Conservation (phyloP, 2,888 invertebrate species). For the Ganaspis brasiliensis region DNA sequence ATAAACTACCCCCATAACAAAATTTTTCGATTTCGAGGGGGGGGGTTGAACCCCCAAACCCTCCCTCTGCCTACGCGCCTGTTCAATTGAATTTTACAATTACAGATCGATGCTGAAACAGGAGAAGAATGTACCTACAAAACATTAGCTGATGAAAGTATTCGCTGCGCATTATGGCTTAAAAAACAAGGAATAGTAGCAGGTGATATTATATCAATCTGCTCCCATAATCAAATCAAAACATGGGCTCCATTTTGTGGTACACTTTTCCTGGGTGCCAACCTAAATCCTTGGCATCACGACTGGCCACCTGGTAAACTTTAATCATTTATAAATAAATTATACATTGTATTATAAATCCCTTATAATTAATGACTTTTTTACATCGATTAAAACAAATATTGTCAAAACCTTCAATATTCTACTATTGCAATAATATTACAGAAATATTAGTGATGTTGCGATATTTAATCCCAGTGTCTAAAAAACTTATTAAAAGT, state of each 20-base stretch:
- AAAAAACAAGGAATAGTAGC: constrained; percentile 37
- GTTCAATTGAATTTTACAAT: no score
- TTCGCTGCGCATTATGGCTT: constrained; percentile 46
- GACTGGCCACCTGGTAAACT: constrained; percentile 3
- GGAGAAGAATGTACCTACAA: constrained; percentile 31
- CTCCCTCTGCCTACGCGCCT: no score
- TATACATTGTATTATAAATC: background rate
- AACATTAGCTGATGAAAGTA: constrained; percentile 24
- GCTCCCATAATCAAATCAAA: constrained; percentile 15
- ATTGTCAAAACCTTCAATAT: no score
- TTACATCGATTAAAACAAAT: no score
- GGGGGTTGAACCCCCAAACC: no score
- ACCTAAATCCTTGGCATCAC: background rate
- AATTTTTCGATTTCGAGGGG: no score
- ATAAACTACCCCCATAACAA: no score
- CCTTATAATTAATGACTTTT: background rate
- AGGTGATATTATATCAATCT: constrained; percentile 36
- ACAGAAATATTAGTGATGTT: no score
- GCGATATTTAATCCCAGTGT: no score
- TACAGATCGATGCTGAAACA: constrained; percentile 32
- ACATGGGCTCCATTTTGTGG: background rate
- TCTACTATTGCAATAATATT: no score
- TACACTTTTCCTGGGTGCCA: background rate
- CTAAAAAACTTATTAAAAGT: no score
- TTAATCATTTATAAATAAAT: constrained; percentile 2